Base-by-base conservation (phyloP, 2,113 vertebrate genomes). In the Vanacampus margaritifer region DNA sequence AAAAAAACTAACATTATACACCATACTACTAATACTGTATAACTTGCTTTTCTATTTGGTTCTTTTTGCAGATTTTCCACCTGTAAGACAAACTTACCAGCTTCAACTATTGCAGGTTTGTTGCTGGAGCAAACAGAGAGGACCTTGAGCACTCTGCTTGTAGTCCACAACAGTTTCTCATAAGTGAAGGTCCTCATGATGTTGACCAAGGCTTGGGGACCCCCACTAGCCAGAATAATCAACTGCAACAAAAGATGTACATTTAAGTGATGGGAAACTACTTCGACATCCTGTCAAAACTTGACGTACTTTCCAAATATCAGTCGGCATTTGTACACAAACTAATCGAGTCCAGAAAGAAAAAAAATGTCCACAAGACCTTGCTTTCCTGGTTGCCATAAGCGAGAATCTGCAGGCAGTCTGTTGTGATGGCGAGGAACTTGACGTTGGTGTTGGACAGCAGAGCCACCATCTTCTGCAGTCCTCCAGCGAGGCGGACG, bases 111-210 rank as follows among this genome's bases (percentile, higher is more conserved):
- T 64, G 97, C 97, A 19, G 97, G 97, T 73, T 99, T 99, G 87
- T 98, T 99, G 89, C 97, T 99, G 72, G 97, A 98, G 87, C 97
- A 99, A 72, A 99, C 97, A 16, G 97, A 99, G 50, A 99, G 91
- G 86, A 99, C 97, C 87, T 99, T 99, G 65, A 99, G 93, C 68
- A 99, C 97, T 77, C 97, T 91, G 90, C 97, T 99, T 78, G 97
- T 99, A 93, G 97, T 99, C 97, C 97, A 99, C 83, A 99, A 91
- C 41, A 99, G 92, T 61, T 99, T 99, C 90, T 99, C 97, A 0
- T 99, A 99, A 2, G 96, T 99, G 59, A 99, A 99, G 73, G 97
- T 98, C 87, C 97, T 94, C 97, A 99, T 99, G 86, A 99, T 99
- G 84, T 98, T 98, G 71, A 99, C 97, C 85, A 99, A 88, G 56